These are phyloP conservation scores for Leuciscus waleckii DNA, from an alignment of 2,797 vertebrate species.

Conservation along the genomic window DNA sequence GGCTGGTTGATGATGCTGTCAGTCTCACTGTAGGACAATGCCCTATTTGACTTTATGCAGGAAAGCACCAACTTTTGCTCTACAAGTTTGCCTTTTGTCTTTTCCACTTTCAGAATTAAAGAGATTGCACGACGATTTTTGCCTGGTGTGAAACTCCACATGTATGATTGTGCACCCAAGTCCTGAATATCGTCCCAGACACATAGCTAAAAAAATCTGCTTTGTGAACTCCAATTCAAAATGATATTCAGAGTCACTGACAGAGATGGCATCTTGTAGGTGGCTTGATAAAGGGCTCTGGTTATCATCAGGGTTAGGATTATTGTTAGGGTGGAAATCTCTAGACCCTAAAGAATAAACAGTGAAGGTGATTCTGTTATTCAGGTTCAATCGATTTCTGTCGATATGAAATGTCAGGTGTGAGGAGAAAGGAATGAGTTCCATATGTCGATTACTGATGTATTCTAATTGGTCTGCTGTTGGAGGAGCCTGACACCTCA, in stretches of 20 bases:
- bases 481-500: constrained; percentile 75
- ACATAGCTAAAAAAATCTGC: constrained; percentile 26
- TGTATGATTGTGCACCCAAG: constrained; percentile 10
- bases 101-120: constrained; percentile 38
- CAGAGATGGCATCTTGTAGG: constrained; percentile 37
- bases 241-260: constrained; percentile 32
- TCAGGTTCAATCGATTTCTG: constrained; percentile 4
- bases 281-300: not conserved
- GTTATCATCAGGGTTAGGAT: not conserved
- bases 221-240: constrained; percentile 49
- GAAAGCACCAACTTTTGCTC: constrained; percentile 34
- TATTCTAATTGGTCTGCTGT: constrained; percentile 62
- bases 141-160: constrained; percentile 19
- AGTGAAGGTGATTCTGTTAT: constrained; percentile 11
- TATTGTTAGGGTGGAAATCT: not conserved
- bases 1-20: constrained; percentile 27
- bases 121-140: constrained; percentile 17
- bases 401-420: constrained; percentile 73
- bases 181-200: not conserved
- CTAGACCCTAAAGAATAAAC: not conserved
- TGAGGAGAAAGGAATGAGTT: constrained; percentile 75
- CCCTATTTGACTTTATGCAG: constrained; percentile 7
- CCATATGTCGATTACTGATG: constrained; percentile 64
- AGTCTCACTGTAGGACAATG: constrained; percentile 23
- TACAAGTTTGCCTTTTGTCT: not conserved